Conservation (phyloP, 2,888 invertebrate species). For the Agonopterix subpropinquella region DNA sequence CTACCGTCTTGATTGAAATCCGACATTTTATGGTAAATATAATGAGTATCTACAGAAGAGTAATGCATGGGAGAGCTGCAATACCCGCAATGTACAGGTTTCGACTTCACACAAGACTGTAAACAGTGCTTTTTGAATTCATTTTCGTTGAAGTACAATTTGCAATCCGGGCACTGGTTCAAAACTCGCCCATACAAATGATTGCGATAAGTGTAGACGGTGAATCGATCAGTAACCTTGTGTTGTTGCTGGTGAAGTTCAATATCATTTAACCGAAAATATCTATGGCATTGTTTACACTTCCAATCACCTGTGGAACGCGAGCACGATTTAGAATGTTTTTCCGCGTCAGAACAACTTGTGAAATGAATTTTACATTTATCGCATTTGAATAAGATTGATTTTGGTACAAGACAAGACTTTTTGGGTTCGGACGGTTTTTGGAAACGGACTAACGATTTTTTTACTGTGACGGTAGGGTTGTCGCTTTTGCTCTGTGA, state of each 20-base stretch:
- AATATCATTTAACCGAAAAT: constrained; percentile 21
- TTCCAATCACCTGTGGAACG: constrained; percentile 1
- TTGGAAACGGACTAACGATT: neutral
- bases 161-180: constrained; percentile 32
- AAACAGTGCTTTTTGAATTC: constrained; percentile 23
- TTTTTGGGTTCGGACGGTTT: neutral
- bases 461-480: neutral
- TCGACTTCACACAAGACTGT: constrained; percentile 11
- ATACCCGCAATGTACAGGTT: constrained; percentile 13
- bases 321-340: constrained; percentile 15
- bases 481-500: neutral
- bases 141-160: constrained; percentile 27
- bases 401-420: constrained; percentile 20
- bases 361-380: constrained; percentile 27
- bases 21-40: constrained; percentile 10
- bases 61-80: constrained; percentile 20
- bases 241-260: constrained; percentile 33
- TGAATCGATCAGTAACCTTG: constrained; percentile 20
- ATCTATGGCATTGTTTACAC: constrained; percentile 27
- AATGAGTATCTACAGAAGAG: constrained; percentile 13
- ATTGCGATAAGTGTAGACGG: constrained; percentile 20
- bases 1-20: constrained; percentile 12
- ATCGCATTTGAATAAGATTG: constrained; percentile 27
- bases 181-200: constrained; percentile 22
- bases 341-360: constrained; percentile 11